These are phyloP conservation scores for Tipula lateralis DNA, from an alignment of 2,888 invertebrate species.

Conservation along the genomic window DNA sequence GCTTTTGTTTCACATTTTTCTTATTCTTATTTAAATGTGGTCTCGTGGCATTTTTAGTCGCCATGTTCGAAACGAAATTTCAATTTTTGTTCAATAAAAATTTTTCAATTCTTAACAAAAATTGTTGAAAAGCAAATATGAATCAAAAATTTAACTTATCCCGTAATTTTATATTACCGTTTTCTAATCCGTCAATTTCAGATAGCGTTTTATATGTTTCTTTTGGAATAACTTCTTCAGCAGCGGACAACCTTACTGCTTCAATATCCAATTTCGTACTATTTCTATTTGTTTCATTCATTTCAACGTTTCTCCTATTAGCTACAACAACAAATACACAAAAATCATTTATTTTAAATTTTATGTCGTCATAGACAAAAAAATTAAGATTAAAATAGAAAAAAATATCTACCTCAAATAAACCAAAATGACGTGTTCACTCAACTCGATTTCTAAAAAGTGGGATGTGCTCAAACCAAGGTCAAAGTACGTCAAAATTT, in stretches of 20 bases:
- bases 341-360: background rate
- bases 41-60: constrained; percentile 2
- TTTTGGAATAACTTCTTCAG: constrained; percentile 37
- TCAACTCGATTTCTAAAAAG: background rate
- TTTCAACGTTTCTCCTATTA: constrained; percentile 26
- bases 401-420: constrained; percentile 2
- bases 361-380: constrained; percentile 20
- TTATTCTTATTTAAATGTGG: background rate
- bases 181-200: constrained; percentile 49
- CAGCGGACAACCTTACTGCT: constrained; percentile 31
- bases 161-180: constrained; percentile 42
- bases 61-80: background rate
- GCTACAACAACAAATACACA: background rate
- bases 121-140: background rate
- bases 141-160: background rate
- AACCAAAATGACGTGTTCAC: constrained; percentile 20
- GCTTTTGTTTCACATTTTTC: background rate
- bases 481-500: constrained; percentile 20
- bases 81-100: background rate
- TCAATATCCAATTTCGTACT: constrained; percentile 39
- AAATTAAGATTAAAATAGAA: background rate
- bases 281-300: constrained; percentile 35
- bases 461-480: background rate
- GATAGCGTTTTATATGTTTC: constrained; percentile 56
- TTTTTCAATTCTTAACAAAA: background rate